Evolutionary conservation across 2,888 invertebrate species (phyloP).

Genomic region (Drosophila antonietae): DNA sequence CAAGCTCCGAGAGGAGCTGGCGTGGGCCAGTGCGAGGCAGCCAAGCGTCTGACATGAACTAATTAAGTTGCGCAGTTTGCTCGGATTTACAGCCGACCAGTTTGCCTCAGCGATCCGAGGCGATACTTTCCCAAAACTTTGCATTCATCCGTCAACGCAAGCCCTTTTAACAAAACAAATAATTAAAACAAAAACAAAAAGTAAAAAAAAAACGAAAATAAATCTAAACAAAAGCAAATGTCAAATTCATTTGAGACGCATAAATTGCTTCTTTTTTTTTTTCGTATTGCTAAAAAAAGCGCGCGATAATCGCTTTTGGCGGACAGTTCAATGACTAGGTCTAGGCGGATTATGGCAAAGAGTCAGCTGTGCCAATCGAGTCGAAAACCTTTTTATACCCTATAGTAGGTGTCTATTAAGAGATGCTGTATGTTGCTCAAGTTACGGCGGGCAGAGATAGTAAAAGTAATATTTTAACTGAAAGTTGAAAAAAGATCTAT

Average conservation of each 20-base stretch:
- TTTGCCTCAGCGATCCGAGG: constrained; percentile 35
- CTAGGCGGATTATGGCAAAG: constrained; percentile 15
- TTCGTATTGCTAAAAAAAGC: constrained; percentile 11
- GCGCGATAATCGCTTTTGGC: constrained; percentile 32
- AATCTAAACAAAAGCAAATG: constrained; percentile 43
- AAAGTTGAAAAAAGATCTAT: no score
- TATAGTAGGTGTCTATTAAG: background rate
- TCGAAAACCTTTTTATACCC: constrained; percentile 6
- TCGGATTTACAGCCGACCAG: constrained; percentile 62
- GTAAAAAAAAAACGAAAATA: background rate
- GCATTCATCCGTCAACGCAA: constrained; percentile 23
- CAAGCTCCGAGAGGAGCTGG: background rate
- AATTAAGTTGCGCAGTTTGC: constrained; percentile 69
- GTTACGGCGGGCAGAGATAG: background rate
- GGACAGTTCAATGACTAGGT: constrained; percentile 44
- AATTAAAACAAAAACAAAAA: background rate
- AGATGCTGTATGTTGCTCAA: background rate
- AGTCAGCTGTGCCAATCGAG: constrained; percentile 1
- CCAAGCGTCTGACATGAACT: constrained; percentile 65
- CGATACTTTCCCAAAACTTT: constrained; percentile 61
- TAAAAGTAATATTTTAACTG: background rate
- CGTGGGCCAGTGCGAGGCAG: constrained; percentile 21
- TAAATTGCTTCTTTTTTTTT: constrained; percentile 43
- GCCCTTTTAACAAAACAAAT: constrained; percentile 4
- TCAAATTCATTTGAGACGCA: constrained; percentile 55